Base-by-base conservation (phyloP, 2,113 vertebrate genomes). In the Entomyzon cyanotis region DNA sequence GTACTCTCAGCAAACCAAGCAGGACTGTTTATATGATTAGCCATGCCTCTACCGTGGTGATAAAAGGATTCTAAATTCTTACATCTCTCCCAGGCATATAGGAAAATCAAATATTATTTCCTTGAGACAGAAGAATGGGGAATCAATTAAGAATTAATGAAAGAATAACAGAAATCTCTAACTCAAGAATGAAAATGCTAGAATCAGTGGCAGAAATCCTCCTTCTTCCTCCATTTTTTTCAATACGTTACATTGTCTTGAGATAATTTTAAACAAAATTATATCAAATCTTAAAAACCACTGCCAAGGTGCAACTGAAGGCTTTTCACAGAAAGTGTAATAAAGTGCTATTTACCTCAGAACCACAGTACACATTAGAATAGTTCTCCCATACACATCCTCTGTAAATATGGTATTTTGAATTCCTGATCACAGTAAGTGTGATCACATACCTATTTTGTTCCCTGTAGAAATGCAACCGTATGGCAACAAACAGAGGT, bases 391-490 rank as follows among this genome's bases (percentile, higher is more conserved):
- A 67, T 27, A 76, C 0, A 1, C 23, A 64, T 35, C 47, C 71
- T 71, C 44, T 56, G 33, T 37, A 93, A 75, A 58, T 41, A 88
- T 0, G 8, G 23, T 42, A 76, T 83, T 85, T 46, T 82, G 31
- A 70, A 83, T 84, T 52, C 64, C 63, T 77, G 77, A 39, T 65
- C 42, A 41, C 10, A 23, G 4, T 15, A 82, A 77, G 4, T 59
- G 14, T 60, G n/a, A 74, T 47, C 73, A 62, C 71, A 47, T 96
- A 99, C 99, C 99, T 96, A 99, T 99, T 98, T 98, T 99, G 98
- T 99, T 99, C 75, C 99, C 99, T 33, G 99, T 99, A 95, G 99
- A 99, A 98, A 99, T 99, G 95, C 99, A 99, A 37, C 99, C 99
- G 41, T 99, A 99, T 0, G 99, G 99, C 67, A 99, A 84, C 90